Evolutionary conservation across 2,113 vertebrate species (phyloP), one percentile per base, ranked within the genome.

Genomic region (Progne subis): DNA sequence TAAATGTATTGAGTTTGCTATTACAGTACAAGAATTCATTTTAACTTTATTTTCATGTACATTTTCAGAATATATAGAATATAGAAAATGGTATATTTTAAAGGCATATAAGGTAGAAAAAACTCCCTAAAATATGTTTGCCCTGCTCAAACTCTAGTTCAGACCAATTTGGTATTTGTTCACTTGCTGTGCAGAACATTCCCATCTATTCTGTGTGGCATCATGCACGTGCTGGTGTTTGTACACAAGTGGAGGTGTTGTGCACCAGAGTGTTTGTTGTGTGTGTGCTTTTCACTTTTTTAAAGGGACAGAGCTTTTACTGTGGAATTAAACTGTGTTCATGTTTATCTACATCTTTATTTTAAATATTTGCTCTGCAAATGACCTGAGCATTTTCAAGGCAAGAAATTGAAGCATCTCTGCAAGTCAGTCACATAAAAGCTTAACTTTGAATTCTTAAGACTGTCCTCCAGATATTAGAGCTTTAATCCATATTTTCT

Each of bases 31-130:
- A 94, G 32, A 90, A 90, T 79, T 96, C 31, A 24, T 86, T 96
- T 94, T 82, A 91, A 88, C 65, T 98, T 97, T 97, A 98, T 98
- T 98, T 95, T 94, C 91, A 95, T 53, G 68, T 95, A 97, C 94
- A 97, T 52, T 93, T 92, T 86, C 95, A 96, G 92, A 95, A 92
- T 90, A 96, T 96, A 97, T 86, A 97, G 81, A 98, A 88, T 91
- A 96, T 77, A 97, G 80, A 92, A 97, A 97, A 95, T 24, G 14
- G 47, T 91, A 89, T 87, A 92, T 88, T 92, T 89, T 74, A 88
- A 96, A 97, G 92, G 80, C 70, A 94, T 67, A 81, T 89, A 65
- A 88, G 63, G 71, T 91, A 96, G 65, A 86, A 89, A 92, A 59
- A 60, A 94, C 49, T 83, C 39, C 9, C 70, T 77, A 77, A 89